A percentile compares a stretch with the other conserved stretches of the same genome.
These are phyloP conservation scores for Pseudonaja textilis DNA, from an alignment of 2,113 vertebrate species.

Conservation along the genomic window DNA sequence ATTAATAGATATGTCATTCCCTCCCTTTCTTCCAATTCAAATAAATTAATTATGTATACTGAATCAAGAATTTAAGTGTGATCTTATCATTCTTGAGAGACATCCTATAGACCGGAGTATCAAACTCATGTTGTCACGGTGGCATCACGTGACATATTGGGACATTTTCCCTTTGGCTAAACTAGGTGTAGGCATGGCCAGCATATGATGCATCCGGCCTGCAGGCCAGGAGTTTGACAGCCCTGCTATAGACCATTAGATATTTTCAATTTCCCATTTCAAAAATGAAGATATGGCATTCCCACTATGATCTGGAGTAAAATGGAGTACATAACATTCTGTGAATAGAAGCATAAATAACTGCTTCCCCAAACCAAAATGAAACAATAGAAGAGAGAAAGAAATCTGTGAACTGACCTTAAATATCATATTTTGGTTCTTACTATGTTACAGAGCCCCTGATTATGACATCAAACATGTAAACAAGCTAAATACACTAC, in stretches of 20 bases:
- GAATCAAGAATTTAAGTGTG: neutral
- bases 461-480: too few species aligned
- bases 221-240: too few species aligned
- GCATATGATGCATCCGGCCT: too few species aligned
- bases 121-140: too few species aligned
- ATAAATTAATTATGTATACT: neutral
- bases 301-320: neutral
- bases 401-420: neutral
- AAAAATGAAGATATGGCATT: neutral
- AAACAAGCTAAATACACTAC: too few species aligned
- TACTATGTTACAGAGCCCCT: too few species aligned
- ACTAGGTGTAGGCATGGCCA: too few species aligned
- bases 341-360: neutral
- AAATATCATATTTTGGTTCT: too few species aligned
- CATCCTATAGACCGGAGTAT: neutral
- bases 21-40: neutral
- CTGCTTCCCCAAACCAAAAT: neutral
- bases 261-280: neutral
- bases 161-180: too few species aligned
- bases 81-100: neutral
- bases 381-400: neutral
- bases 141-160: too few species aligned
- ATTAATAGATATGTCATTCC: neutral
- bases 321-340: neutral
- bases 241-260: neutral